A percentile compares a stretch with the other conserved stretches of the same genome.
Evolutionary conservation across 1,140 invertebrate species (phyloP).

Genomic region (Gryon sp.): DNA sequence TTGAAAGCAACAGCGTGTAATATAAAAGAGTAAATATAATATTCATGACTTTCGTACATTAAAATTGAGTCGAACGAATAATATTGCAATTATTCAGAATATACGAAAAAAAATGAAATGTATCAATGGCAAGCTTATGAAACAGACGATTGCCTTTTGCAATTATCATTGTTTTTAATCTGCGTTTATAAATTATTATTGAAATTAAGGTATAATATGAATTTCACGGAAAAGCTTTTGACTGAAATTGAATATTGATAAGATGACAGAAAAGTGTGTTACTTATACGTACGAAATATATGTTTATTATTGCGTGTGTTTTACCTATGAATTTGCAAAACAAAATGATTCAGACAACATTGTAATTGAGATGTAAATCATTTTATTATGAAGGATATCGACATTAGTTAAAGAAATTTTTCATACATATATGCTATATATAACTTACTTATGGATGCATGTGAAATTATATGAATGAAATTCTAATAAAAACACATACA

Average conservation of each 20-base stretch:
- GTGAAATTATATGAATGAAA: too few species aligned
- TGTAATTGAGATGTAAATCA: slow-evolving; percentile 29
- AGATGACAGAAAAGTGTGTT: too few species aligned
- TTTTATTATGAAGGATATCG: slow-evolving; percentile 25
- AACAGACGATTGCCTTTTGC: too few species aligned
- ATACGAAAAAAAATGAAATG: slow-evolving; percentile 9
- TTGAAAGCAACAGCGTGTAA: neutral
- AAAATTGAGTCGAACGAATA: slow-evolving; percentile 14
- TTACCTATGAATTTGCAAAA: slow-evolving; percentile 13
- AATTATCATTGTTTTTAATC: too few species aligned
- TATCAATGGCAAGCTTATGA: neutral
- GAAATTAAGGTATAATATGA: too few species aligned
- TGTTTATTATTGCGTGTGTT: neutral
- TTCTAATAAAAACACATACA: too few species aligned
- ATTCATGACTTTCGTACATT: slow-evolving; percentile 12
- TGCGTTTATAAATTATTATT: too few species aligned
- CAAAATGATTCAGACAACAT: slow-evolving; percentile 15
- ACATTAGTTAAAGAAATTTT: too few species aligned
- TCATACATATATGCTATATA: too few species aligned
- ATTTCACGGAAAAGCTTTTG: too few species aligned
- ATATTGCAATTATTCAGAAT: slow-evolving; percentile 6
- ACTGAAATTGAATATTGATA: too few species aligned
- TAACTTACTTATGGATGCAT: too few species aligned
- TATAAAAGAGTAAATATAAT: slow-evolving; percentile 12
- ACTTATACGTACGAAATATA: neutral